A percentile compares a stretch with the other conserved stretches of the same genome.
These are phyloP conservation scores for Eleutherodactylus coqui DNA, from an alignment of 2,797 vertebrate genomes.

Conservation along the genomic window DNA sequence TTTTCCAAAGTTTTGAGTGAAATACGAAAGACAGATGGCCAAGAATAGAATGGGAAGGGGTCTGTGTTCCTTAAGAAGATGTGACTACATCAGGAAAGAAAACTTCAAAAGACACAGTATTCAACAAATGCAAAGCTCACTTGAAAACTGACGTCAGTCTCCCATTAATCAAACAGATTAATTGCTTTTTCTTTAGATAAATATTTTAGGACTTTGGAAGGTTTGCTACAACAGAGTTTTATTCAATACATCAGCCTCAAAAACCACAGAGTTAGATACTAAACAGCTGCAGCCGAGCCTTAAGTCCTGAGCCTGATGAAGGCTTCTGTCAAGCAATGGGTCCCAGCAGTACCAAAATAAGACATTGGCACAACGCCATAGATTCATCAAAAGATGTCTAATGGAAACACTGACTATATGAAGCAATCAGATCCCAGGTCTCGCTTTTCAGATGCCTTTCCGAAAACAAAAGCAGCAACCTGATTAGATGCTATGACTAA, in stretches of 20 bases:
- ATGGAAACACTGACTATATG: background rate
- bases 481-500: too few relatives aligned
- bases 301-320: background rate
- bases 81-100: conserved; percentile 1
- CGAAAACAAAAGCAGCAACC: too few relatives aligned
- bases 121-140: background rate
- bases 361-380: background rate
- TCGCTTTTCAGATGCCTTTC: too few relatives aligned
- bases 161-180: conserved; percentile 1
- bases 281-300: background rate
- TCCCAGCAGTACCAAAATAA: background rate
- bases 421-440: too few relatives aligned
- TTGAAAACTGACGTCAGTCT: conserved; percentile 33
- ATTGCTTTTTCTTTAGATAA: background rate
- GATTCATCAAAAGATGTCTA: too few relatives aligned
- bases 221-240: background rate
- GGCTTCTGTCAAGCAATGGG: background rate
- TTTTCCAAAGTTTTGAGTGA: background rate
- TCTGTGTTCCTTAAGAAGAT: background rate
- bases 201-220: background rate
- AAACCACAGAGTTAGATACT: background rate
- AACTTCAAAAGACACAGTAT: background rate
- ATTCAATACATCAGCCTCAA: conserved; percentile 1
- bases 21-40: conserved; percentile 48
- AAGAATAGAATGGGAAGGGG: background rate